Percentiles rank a stretch among this genome's conserved stretches.
Evolutionary conservation across 2,113 vertebrate genomes (phyloP).

Genomic region (Spilogale gracilis): DNA sequence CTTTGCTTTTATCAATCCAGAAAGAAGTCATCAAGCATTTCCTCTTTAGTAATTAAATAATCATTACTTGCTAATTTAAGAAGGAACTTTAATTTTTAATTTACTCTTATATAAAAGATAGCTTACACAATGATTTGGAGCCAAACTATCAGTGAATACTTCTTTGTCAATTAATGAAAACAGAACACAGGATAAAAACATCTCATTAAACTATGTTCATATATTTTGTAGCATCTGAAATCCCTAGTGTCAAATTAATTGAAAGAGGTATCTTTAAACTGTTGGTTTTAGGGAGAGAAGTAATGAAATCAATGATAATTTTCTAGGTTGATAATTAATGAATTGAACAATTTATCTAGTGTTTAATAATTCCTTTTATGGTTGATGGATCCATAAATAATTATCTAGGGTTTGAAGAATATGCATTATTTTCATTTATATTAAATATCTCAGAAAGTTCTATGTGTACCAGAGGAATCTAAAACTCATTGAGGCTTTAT

Average conservation of each 20-base stretch:
- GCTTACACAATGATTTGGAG: conserved; percentile 58
- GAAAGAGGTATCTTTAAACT: conserved; percentile 75
- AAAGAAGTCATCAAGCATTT: conserved; percentile 57
- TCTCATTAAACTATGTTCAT: conserved; percentile 70
- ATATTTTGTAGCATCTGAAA: conserved; percentile 77
- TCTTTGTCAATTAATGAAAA: conserved; percentile 75
- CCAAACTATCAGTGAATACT: conserved; percentile 58
- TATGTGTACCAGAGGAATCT: neutral
- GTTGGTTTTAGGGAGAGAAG: conserved; percentile 81
- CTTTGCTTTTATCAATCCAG: conserved; percentile 55
- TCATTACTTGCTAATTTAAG: conserved; percentile 72
- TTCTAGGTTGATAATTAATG: conserved; percentile 62
- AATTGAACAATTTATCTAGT: conserved; percentile 69
- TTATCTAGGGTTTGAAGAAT: conserved; percentile 53
- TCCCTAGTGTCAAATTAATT: conserved; percentile 76
- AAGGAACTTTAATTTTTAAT: conserved; percentile 74
- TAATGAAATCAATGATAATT: conserved; percentile 73
- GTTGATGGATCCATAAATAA: conserved; percentile 42
- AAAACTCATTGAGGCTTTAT: conserved; percentile 34
- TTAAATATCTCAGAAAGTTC: conserved; percentile 54
- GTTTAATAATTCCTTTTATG: conserved; percentile 68
- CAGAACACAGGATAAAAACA: conserved; percentile 70
- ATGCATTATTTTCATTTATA: conserved; percentile 66
- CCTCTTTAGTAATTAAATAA: conserved; percentile 68
- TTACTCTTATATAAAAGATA: conserved; percentile 65